Percentiles rank a stretch among this genome's conserved stretches.
phyloP scores from a whole-genome alignment of 1,140 invertebrate genomes.

The Orussus abietinus region DNA sequence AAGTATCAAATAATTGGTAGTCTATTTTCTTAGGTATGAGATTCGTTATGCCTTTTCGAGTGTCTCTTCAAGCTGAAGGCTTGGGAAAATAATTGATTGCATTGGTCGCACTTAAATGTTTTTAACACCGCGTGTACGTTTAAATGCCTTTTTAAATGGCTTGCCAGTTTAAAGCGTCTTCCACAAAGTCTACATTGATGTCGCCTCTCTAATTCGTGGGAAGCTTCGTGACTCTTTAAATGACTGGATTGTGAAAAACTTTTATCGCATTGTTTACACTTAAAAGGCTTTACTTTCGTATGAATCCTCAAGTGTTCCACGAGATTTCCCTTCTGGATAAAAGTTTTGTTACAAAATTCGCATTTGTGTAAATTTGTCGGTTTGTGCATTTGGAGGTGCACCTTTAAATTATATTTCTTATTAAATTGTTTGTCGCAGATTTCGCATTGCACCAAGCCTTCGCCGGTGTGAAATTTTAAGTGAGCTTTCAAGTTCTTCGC shows the following conservation, averaged over 20 bases:
- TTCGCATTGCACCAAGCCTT: conserved; percentile 41
- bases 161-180: conserved; percentile 47
- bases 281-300: conserved; percentile 53
- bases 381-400: conserved; percentile 43
- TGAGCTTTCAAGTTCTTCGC: conserved; percentile 43
- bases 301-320: conserved; percentile 54
- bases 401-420: conserved; percentile 43
- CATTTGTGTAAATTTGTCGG: conserved; percentile 48
- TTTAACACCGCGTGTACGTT: conserved; percentile 45
- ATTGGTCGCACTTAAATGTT: conserved; percentile 47
- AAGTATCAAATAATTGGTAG: background rate
- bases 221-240: conserved; percentile 45
- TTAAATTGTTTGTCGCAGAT: conserved; percentile 53
- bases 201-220: conserved; percentile 42
- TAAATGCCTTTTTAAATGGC: conserved; percentile 45
- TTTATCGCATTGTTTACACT: conserved; percentile 51
- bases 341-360: conserved; percentile 52
- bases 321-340: conserved; percentile 53
- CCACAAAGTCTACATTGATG: conserved; percentile 48
- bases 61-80: conserved; percentile 52
- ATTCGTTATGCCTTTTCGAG: conserved; percentile 40
- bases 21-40: conserved; percentile 14
- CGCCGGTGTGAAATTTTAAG: conserved; percentile 41
- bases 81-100: conserved; percentile 49
- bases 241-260: conserved; percentile 46